These are phyloP conservation scores for Phlogophora meticulosa DNA, from an alignment of 2,888 invertebrate genomes.

Conservation along the genomic window DNA sequence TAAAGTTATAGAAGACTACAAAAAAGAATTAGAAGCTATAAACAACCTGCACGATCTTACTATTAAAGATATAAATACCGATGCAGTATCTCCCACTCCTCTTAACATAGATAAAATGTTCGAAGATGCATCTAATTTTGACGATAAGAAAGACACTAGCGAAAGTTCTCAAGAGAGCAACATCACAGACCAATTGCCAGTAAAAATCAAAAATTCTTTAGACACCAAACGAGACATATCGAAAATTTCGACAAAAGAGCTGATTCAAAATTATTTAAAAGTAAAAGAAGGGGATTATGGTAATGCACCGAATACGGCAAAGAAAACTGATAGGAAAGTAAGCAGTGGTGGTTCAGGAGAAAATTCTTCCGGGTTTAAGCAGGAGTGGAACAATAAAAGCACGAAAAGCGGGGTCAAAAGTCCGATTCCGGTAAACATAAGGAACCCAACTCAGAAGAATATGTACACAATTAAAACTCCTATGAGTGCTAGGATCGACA, in stretches of 20 bases:
- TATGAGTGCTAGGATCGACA: constrained; percentile 84
- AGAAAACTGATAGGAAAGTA: constrained; percentile 78
- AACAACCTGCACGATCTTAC: constrained; percentile 88
- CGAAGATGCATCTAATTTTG: constrained; percentile 77
- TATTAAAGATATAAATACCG: constrained; percentile 87
- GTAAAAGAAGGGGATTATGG: constrained; percentile 85
- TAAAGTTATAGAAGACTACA: constrained; percentile 90
- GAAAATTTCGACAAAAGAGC: constrained; percentile 86
- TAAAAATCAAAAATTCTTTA: constrained; percentile 74
- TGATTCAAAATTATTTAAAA: constrained; percentile 88
- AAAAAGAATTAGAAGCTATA: constrained; percentile 88
- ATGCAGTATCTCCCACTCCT: constrained; percentile 86
- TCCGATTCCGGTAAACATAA: constrained; percentile 68
- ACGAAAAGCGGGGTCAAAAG: constrained; percentile 69
- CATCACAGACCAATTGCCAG: constrained; percentile 60
- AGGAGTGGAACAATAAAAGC: constrained; percentile 83
- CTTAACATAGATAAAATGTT: constrained; percentile 87
- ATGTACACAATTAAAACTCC: constrained; percentile 76
- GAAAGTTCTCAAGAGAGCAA: constrained; percentile 69
- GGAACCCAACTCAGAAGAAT: constrained; percentile 80
- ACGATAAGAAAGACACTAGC: constrained; percentile 70
- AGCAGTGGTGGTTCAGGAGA: constrained; percentile 75
- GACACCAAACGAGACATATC: constrained; percentile 80
- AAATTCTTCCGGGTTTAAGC: constrained; percentile 69
- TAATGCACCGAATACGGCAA: constrained; percentile 72